A percentile compares a stretch with the other conserved stretches of the same genome.
phyloP scores from a whole-genome alignment of 2,797 vertebrate species.

The Apodemus agrarius region DNA sequence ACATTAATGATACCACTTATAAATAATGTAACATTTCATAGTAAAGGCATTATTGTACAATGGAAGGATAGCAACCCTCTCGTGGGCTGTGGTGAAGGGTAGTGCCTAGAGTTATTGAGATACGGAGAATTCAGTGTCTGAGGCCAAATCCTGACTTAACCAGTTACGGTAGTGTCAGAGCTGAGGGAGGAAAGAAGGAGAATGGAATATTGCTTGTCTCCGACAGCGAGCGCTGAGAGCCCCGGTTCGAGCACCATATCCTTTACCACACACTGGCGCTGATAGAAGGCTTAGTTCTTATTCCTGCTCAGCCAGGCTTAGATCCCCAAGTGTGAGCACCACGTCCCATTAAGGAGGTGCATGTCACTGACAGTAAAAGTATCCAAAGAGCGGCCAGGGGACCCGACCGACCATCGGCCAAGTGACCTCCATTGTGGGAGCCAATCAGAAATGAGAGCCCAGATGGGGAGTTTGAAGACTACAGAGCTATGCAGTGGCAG shows the following conservation, averaged over 20 bases:
- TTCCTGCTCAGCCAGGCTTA: not conserved
- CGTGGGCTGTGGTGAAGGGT: slow-evolving; percentile 81
- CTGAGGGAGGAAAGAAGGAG: slow-evolving; percentile 36
- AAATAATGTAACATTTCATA: slow-evolving; percentile 89
- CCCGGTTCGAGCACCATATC: not conserved
- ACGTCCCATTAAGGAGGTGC: slow-evolving; percentile 10
- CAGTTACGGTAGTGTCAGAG: slow-evolving; percentile 71
- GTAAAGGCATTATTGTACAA: slow-evolving; percentile 87
- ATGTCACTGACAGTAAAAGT: not conserved
- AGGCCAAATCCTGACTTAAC: slow-evolving; percentile 85
- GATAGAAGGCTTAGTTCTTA: not conserved
- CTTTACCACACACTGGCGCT: not conserved
- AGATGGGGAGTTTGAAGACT: not conserved
- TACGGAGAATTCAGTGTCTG: slow-evolving; percentile 88
- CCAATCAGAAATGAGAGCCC: not conserved
- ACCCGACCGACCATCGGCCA: too few relatives aligned
- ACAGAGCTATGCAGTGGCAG: not conserved
- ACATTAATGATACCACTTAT: slow-evolving; percentile 89
- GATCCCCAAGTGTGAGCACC: slow-evolving; percentile 37
- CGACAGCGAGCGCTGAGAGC: not conserved
- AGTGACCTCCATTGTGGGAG: not conserved
- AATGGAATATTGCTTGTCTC: slow-evolving; percentile 68
- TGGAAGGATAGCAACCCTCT: slow-evolving; percentile 82
- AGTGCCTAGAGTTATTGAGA: slow-evolving; percentile 81
- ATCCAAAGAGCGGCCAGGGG: not conserved